Conservation (phyloP, 2,113 vertebrate species). For the Paramisgurnus dabryanus region DNA sequence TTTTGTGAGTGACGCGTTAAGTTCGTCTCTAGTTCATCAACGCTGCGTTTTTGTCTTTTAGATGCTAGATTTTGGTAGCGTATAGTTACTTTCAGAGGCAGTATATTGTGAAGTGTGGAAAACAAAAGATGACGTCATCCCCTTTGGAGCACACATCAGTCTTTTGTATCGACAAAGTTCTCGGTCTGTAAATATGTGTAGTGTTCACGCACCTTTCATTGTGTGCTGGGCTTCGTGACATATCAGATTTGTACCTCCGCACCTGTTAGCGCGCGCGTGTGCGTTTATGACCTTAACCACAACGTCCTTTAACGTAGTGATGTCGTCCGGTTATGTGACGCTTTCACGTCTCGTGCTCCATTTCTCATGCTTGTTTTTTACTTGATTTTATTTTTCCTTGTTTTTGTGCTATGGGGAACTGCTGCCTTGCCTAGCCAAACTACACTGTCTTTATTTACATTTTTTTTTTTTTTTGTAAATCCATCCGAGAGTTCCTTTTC, state of each 20-base stretch:
- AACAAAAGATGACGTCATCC: constrained; percentile 12
- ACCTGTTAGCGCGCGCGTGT: constrained; percentile 61
- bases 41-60: constrained; percentile 27
- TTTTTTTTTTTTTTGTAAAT: constrained; percentile 3
- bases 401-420: constrained; percentile 49
- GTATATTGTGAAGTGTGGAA: constrained; percentile 12
- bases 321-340: constrained; percentile 59
- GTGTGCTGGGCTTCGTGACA: constrained; percentile 45
- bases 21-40: constrained; percentile 5
- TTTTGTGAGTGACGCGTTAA: neutral
- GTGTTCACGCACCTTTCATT: constrained; percentile 16
- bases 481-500: constrained; percentile 26
- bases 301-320: constrained; percentile 39
- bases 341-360: constrained; percentile 29
- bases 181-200: constrained; percentile 42
- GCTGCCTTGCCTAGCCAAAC: constrained; percentile 50
- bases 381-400: neutral
- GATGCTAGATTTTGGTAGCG: constrained; percentile 14
- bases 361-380: constrained; percentile 7
- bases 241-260: constrained; percentile 53
- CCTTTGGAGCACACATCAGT: constrained; percentile 13
- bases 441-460: neutral
- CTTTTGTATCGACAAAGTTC: constrained; percentile 19
- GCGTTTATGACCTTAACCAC: constrained; percentile 40
- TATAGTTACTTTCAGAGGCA: neutral